Percentiles rank a stretch among this genome's conserved stretches.
These are phyloP conservation scores for Helicoverpa assulta DNA, from an alignment of 2,888 invertebrate species.

Conservation along the genomic window DNA sequence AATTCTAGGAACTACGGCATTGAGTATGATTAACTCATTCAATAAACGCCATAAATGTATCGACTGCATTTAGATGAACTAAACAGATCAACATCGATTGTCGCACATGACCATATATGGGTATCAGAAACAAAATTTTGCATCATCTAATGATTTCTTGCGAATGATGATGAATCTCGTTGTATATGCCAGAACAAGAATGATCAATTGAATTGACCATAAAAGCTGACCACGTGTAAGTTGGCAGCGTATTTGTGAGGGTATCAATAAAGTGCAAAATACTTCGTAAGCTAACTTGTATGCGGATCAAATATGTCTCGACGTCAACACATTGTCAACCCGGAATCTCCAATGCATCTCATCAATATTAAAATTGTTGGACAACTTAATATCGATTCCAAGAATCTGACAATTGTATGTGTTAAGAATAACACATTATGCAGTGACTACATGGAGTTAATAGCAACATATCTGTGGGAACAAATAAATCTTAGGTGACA, in stretches of 20 bases:
- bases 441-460: conserved; percentile 58
- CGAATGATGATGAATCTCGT: conserved; percentile 68
- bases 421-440: conserved; percentile 75
- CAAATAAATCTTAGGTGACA: conserved; percentile 83
- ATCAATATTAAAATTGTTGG: conserved; percentile 72
- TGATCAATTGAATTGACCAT: conserved; percentile 69
- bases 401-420: conserved; percentile 76
- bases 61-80: conserved; percentile 60
- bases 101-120: conserved; percentile 36
- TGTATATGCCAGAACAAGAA: conserved; percentile 56
- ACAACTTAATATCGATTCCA: conserved; percentile 70
- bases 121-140: conserved; percentile 35
- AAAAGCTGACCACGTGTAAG: conserved; percentile 67
- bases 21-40: conserved; percentile 41
- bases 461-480: conserved; percentile 76
- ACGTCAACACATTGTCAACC: conserved; percentile 65
- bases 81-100: conserved; percentile 41
- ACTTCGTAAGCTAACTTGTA: conserved; percentile 1
- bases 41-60: conserved; percentile 46
- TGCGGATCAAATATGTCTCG: conserved; percentile 23
- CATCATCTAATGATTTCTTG: conserved; percentile 66
- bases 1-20: conserved; percentile 53
- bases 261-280: conserved; percentile 23
- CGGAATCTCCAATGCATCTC: conserved; percentile 70
- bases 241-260: conserved; percentile 17